phyloP scores from a whole-genome alignment of 1,140 invertebrate species.

The Drosophila orosa region DNA sequence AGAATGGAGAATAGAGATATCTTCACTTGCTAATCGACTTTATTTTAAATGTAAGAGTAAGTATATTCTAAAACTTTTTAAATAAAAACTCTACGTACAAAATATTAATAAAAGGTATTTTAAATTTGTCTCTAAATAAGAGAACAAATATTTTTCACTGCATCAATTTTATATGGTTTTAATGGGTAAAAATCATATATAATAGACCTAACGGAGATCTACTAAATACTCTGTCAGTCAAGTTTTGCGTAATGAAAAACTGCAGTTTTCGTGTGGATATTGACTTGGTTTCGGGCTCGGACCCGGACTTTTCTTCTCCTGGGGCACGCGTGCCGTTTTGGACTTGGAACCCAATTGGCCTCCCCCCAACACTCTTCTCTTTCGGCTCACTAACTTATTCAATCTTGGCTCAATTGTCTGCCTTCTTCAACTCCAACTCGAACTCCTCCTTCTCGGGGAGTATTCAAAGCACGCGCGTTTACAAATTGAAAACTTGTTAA shows the following conservation, averaged over 20 bases:
- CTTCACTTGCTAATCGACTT: background rate
- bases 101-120: no score
- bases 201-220: slow-evolving; percentile 16
- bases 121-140: no score
- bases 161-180: no score
- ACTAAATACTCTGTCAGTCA: slow-evolving; percentile 17
- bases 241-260: slow-evolving; percentile 39
- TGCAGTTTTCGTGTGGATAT: slow-evolving; percentile 19
- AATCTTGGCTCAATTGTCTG: slow-evolving; percentile 59
- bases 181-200: slow-evolving; percentile 2
- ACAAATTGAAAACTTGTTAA: slow-evolving; percentile 83
- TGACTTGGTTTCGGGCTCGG: slow-evolving; percentile 16
- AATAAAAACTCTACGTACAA: no score
- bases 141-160: no score
- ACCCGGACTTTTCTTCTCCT: slow-evolving; percentile 18
- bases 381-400: slow-evolving; percentile 24
- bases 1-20: background rate
- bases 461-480: slow-evolving; percentile 82
- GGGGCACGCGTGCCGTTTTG: slow-evolving; percentile 47
- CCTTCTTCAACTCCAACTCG: slow-evolving; percentile 31
- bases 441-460: slow-evolving; percentile 40
- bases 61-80: no score
- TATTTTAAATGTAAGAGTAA: background rate
- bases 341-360: slow-evolving; percentile 54
- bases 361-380: background rate